A percentile compares a stretch with the other conserved stretches of the same genome.
These are phyloP conservation scores for Malaclemys terrapin DNA, from an alignment of 2,113 vertebrate species.

Conservation along the genomic window DNA sequence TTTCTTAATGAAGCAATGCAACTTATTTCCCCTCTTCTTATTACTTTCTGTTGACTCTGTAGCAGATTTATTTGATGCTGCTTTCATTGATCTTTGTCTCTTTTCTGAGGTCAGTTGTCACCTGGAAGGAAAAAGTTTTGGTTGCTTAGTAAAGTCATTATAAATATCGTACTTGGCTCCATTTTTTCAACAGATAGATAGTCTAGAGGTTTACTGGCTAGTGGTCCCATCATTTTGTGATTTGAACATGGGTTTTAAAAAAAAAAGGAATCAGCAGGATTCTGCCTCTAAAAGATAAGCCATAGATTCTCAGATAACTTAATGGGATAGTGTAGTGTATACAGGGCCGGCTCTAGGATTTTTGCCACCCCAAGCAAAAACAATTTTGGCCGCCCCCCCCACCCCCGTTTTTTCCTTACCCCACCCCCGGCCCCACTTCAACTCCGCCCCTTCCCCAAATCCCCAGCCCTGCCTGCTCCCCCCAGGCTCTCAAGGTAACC, in stretches of 20 bases:
- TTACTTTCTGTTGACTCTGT: not conserved
- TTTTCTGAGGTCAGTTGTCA: not conserved
- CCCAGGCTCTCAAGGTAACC: no score
- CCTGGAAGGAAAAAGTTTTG: not conserved
- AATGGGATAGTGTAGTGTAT: not conserved
- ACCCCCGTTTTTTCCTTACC: no score
- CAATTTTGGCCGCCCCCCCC: no score
- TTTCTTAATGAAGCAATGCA: not conserved
- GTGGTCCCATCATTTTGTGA: not conserved
- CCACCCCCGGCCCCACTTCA: no score
- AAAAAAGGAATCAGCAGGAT: not conserved
- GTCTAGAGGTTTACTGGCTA: not conserved
- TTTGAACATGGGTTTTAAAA: not conserved
- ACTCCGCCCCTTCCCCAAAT: no score
- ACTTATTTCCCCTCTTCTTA: not conserved
- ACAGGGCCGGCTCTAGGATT: no score
- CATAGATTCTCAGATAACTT: not conserved
- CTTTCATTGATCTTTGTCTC: fast-evolving
- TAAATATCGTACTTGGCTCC: not conserved
- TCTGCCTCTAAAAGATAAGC: not conserved
- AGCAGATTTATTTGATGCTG: not conserved
- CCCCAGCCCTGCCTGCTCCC: no score
- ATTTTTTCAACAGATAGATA: not conserved
- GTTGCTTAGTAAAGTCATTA: not conserved
- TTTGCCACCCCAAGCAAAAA: no score